A percentile compares a stretch with the other conserved stretches of the same genome.
Conservation (phyloP, 2,888 invertebrate species). For the Spicauda simplicius region DNA sequence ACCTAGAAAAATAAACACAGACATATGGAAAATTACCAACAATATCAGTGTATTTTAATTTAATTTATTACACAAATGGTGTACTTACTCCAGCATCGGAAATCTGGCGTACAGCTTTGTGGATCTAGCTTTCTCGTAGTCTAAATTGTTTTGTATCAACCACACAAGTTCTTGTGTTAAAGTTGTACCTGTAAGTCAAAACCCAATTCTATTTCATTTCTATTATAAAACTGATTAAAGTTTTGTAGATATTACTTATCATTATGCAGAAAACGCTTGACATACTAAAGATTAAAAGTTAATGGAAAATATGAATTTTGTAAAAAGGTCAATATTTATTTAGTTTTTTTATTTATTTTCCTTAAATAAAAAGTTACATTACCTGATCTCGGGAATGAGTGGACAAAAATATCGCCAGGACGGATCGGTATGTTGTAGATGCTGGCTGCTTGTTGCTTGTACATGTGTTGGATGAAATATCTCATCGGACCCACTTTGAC, state of each 20-base stretch:
- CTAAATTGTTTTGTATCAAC: constrained; percentile 15
- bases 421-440: constrained; percentile 87
- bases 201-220: too few relatives aligned
- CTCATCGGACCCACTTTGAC: constrained; percentile 10
- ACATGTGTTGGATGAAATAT: constrained; percentile 80
- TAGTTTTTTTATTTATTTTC: too few relatives aligned
- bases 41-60: too few relatives aligned
- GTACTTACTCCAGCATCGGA: constrained; percentile 16
- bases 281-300: too few relatives aligned
- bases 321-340: too few relatives aligned
- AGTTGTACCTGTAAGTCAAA: constrained; percentile 31
- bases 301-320: too few relatives aligned
- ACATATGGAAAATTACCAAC: too few relatives aligned
- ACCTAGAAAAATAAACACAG: not conserved
- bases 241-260: too few relatives aligned
- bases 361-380: not conserved
- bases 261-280: too few relatives aligned
- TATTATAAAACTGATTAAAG: too few relatives aligned
- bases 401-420: constrained; percentile 87
- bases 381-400: constrained; percentile 90
- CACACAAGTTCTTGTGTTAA: constrained; percentile 17
- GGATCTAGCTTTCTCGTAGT: constrained; percentile 43
- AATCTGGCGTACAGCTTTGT: not conserved
- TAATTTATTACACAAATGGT: too few relatives aligned
- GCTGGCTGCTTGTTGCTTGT: constrained; percentile 79